These are phyloP conservation scores for Megalopta genalis DNA, from an alignment of 1,140 invertebrate genomes.

Conservation along the genomic window DNA sequence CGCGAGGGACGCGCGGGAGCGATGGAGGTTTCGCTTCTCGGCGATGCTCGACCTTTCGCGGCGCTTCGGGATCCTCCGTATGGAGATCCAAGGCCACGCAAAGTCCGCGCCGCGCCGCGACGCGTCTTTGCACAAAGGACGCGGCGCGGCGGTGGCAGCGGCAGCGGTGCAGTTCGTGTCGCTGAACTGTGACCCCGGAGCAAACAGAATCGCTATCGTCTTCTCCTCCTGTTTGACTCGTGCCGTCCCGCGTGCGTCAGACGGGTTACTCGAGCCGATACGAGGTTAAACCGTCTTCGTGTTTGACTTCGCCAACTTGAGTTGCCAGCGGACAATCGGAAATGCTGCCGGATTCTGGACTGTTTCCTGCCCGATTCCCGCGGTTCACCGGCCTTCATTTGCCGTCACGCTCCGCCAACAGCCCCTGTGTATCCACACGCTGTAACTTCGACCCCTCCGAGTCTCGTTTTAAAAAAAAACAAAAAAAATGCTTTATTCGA, in stretches of 20 bases:
- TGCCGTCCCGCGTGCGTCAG: neutral
- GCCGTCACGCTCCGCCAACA: no score
- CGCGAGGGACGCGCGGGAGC: neutral
- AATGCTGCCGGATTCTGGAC: no score
- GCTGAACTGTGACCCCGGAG: conserved; percentile 64
- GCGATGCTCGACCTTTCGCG: neutral
- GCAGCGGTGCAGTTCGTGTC: neutral
- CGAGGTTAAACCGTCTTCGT: neutral
- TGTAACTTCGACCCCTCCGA: no score
- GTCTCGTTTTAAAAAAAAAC: no score
- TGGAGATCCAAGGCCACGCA: conserved; percentile 66
- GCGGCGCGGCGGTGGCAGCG: no score
- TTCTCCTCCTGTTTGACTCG: neutral
- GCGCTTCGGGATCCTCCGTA: neutral
- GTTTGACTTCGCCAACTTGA: neutral
- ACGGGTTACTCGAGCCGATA: neutral
- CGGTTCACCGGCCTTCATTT: no score
- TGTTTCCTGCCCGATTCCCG: no score
- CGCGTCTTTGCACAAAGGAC: conserved; percentile 35
- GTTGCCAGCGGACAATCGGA: no score
- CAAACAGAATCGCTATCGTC: conserved; percentile 62
- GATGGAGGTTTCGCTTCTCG: neutral
- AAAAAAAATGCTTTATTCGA: no score
- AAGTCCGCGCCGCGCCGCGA: conserved; percentile 62
- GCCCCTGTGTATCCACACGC: no score